Conservation (phyloP, 2,797 vertebrate species). For the Chelon auratus region DNA sequence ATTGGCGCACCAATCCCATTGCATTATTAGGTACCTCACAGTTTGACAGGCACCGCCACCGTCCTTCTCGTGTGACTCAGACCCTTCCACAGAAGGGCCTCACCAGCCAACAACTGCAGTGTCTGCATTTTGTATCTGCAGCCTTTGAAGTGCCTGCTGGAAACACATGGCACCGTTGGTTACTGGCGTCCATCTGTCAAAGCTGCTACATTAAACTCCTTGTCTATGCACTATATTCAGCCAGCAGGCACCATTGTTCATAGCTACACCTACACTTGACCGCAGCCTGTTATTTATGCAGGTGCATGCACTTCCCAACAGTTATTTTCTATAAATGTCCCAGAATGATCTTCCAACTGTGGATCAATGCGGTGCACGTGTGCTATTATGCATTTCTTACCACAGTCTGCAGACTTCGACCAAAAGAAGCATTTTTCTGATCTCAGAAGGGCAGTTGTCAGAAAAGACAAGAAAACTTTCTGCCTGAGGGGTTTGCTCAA, state of each 20-base stretch:
- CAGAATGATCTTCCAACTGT: not conserved
- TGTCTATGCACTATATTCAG: too few relatives aligned
- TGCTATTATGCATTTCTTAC: not conserved
- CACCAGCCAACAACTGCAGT: not conserved
- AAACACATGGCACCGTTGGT: slow-evolving; percentile 9
- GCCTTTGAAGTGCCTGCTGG: not conserved
- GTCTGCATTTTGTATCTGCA: slow-evolving; percentile 10
- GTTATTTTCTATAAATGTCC: not conserved
- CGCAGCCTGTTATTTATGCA: slow-evolving; percentile 1
- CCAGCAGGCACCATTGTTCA: not conserved
- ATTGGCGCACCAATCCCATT: not conserved
- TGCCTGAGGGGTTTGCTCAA: not conserved
- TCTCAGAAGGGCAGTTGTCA: slow-evolving; percentile 24
- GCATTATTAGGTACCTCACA: not conserved
- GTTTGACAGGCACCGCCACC: not conserved
- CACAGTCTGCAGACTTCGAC: not conserved
- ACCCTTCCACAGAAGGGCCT: not conserved
- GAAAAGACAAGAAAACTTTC: slow-evolving; percentile 12
- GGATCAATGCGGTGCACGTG: not conserved
- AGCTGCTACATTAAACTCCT: slow-evolving; percentile 19
- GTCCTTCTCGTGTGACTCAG: not conserved
- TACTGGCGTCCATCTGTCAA: slow-evolving; percentile 14
- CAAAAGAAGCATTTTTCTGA: slow-evolving; percentile 14
- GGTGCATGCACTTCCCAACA: not conserved
- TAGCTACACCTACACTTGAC: slow-evolving; percentile 18